phyloP scores from a whole-genome alignment of 2,888 invertebrate genomes.

The Brenthis ino region DNA sequence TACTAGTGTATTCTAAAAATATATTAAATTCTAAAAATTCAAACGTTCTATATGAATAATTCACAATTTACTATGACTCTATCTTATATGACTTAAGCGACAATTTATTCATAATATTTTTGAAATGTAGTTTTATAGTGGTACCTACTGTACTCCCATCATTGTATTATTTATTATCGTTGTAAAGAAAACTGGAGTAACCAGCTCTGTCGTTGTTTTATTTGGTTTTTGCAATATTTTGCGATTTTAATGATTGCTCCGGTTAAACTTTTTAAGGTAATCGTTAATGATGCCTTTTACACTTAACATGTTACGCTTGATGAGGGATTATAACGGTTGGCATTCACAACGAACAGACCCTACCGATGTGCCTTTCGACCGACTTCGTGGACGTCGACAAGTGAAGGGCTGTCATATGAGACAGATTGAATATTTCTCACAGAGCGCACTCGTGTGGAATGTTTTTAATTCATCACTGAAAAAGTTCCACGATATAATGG shows the following conservation, averaged over 20 bases:
- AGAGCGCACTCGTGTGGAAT: slow-evolving; percentile 64
- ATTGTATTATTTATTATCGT: slow-evolving; percentile 78
- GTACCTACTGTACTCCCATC: slow-evolving; percentile 66
- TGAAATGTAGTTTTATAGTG: too few species aligned
- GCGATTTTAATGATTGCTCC: slow-evolving; percentile 78
- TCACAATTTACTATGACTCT: too few species aligned
- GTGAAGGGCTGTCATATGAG: slow-evolving; percentile 78
- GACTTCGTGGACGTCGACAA: slow-evolving; percentile 51
- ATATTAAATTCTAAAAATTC: too few species aligned
- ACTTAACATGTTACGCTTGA: slow-evolving; percentile 71
- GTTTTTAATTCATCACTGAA: slow-evolving; percentile 58
- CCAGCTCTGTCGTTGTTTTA: slow-evolving; percentile 69
- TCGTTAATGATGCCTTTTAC: slow-evolving; percentile 80
- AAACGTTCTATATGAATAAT: too few species aligned
- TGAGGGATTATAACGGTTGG: slow-evolving; percentile 76
- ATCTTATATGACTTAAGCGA: not conserved
- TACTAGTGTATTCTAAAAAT: too few species aligned
- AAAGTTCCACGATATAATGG: slow-evolving; percentile 49
- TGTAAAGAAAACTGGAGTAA: slow-evolving; percentile 78
- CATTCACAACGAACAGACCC: slow-evolving; percentile 58
- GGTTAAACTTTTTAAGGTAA: slow-evolving; percentile 78
- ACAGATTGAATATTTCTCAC: slow-evolving; percentile 69
- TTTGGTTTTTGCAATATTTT: slow-evolving; percentile 74
- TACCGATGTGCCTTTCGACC: slow-evolving; percentile 54
- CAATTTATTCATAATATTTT: too few species aligned